Evolutionary conservation across 2,888 invertebrate species (phyloP).

Genomic region (Ectropis crepuscularia): DNA sequence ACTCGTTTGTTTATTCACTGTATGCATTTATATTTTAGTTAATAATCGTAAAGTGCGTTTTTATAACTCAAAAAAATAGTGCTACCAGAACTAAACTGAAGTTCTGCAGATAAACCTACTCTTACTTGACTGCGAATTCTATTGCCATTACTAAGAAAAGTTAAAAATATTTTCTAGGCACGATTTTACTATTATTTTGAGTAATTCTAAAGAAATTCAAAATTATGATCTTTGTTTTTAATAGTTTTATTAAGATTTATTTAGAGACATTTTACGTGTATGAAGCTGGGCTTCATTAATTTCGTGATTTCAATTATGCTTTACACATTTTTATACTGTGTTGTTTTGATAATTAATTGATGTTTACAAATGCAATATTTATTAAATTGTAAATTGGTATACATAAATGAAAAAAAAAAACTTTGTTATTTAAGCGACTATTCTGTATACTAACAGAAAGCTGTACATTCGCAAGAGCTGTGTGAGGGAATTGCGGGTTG

Average conservation of each 20-base stretch:
- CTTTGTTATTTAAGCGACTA: too few relatives aligned
- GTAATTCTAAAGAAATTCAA: slow-evolving; percentile 16
- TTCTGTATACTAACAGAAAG: too few relatives aligned
- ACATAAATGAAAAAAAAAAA: too few relatives aligned
- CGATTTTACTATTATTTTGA: background rate
- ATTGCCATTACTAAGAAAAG: slow-evolving; percentile 13
- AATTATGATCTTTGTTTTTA: slow-evolving; percentile 22
- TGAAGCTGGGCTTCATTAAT: slow-evolving; percentile 27
- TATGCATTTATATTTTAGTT: slow-evolving; percentile 27
- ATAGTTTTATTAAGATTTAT: slow-evolving; percentile 19
- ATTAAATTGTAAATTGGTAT: background rate
- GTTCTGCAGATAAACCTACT: slow-evolving; percentile 17
- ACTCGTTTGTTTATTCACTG: background rate
- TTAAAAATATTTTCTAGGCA: slow-evolving; percentile 2
- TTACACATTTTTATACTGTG: background rate
- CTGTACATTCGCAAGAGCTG: too few relatives aligned
- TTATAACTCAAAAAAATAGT: background rate
- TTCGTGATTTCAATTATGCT: background rate
- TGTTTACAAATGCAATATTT: background rate
- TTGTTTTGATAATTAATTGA: background rate
- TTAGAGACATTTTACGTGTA: slow-evolving; percentile 2
- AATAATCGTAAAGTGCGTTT: slow-evolving; percentile 7
- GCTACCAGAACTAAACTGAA: background rate
- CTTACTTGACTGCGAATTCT: slow-evolving; percentile 5
- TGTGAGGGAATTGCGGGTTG: too few relatives aligned